Percentiles rank a stretch among this genome's conserved stretches.
These are phyloP conservation scores for Synergus umbraculus DNA, from an alignment of 2,888 invertebrate genomes.

Conservation along the genomic window DNA sequence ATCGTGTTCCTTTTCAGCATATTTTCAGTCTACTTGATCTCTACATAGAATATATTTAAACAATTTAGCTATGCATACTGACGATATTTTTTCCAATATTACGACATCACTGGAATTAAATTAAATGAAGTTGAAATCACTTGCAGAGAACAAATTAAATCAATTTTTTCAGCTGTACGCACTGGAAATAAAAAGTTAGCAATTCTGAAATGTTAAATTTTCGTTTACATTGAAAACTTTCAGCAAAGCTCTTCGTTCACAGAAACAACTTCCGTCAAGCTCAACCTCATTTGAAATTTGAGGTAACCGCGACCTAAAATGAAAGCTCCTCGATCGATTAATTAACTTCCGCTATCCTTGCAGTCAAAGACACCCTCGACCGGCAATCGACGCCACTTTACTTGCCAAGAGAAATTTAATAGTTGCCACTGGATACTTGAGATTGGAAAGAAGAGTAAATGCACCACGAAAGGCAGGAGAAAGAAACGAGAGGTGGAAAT, in stretches of 20 bases:
- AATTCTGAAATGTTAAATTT: neutral
- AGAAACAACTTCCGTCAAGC: neutral
- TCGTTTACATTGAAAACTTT: neutral
- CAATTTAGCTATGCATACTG: too few relatives aligned
- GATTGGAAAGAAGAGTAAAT: conserved; percentile 38
- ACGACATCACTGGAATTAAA: neutral
- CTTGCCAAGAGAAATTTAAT: conserved; percentile 49
- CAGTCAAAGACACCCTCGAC: conserved; percentile 38
- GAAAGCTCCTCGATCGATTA: conserved; percentile 45
- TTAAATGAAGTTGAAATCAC: neutral
- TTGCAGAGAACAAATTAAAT: neutral
- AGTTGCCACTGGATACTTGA: conserved; percentile 43
- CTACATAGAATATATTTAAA: neutral
- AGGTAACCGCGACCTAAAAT: neutral
- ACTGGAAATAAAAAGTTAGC: neutral
- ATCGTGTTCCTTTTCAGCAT: neutral
- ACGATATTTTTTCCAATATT: neutral
- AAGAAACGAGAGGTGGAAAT: conserved; percentile 35
- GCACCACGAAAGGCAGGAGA: conserved; percentile 27
- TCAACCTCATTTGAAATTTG: conserved; percentile 16
- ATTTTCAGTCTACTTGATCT: neutral
- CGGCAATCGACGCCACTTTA: conserved; percentile 45
- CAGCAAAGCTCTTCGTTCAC: neutral
- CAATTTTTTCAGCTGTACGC: neutral
- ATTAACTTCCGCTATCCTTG: conserved; percentile 46